Evolutionary conservation across 2,888 invertebrate species (phyloP).

Genomic region (Ennomos fuscantarius): DNA sequence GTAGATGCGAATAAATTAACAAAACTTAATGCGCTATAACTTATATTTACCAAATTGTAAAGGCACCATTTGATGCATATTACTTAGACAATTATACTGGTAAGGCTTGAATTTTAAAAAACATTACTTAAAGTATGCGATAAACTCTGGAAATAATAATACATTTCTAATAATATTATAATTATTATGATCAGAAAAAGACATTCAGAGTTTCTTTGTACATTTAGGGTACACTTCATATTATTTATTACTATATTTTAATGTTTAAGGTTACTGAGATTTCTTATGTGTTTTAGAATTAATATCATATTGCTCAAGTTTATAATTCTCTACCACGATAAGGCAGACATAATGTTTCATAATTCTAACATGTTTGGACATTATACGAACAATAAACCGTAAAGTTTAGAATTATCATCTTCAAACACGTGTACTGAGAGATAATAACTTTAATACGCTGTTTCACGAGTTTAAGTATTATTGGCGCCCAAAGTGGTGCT

Average conservation of each 20-base stretch:
- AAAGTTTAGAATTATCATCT: constrained; percentile 8
- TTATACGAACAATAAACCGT: neutral
- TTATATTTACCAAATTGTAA: constrained; percentile 3
- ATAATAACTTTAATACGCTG: constrained; percentile 20
- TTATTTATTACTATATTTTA: too few species aligned
- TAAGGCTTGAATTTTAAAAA: neutral
- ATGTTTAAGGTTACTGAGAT: too few species aligned
- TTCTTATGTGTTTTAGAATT: neutral
- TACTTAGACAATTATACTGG: neutral
- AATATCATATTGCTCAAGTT: neutral
- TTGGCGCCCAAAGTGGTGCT: constrained; percentile 30
- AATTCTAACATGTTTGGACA: constrained; percentile 2
- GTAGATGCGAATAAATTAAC: constrained; percentile 1
- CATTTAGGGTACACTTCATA: too few species aligned
- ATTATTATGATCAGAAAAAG: too few species aligned
- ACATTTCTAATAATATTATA: too few species aligned
- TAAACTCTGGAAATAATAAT: too few species aligned
- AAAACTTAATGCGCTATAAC: neutral
- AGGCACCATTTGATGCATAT: neutral
- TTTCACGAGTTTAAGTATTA: constrained; percentile 22
- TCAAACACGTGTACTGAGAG: constrained; percentile 12
- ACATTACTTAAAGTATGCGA: neutral
- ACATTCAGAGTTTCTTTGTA: too few species aligned
- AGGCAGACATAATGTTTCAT: constrained; percentile 1
- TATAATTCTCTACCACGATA: neutral